Evolutionary conservation across 1,140 invertebrate species (phyloP).

Genomic region (Neodiprion pinetum): DNA sequence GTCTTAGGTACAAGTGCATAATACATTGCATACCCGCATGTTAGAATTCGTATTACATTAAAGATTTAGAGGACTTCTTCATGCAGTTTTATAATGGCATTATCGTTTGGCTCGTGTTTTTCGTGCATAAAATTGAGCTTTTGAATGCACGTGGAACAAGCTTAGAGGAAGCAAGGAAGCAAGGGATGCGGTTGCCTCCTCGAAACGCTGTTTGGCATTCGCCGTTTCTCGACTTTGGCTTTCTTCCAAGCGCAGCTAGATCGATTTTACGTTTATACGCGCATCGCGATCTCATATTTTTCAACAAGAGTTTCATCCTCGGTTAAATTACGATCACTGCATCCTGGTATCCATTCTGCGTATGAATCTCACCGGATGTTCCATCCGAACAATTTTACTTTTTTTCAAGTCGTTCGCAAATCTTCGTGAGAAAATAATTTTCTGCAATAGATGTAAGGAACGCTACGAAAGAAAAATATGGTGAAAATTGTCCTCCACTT

Average conservation of each 20-base stretch:
- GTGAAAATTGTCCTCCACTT: slow-evolving; percentile 6
- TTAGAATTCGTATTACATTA: not conserved
- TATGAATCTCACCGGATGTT: no score
- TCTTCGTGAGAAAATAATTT: no score
- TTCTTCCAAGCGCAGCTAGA: slow-evolving; percentile 45
- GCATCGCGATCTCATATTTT: slow-evolving; percentile 11
- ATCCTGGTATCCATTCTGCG: not conserved
- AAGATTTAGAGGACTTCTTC: not conserved
- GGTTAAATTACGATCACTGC: not conserved
- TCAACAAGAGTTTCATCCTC: not conserved
- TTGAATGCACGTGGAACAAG: slow-evolving; percentile 12
- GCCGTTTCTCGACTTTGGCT: slow-evolving; percentile 35
- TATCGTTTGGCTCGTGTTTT: not conserved
- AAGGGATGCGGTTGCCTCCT: slow-evolving; percentile 13
- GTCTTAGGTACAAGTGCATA: no score
- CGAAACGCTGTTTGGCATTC: slow-evolving; percentile 27
- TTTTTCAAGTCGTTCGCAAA: no score
- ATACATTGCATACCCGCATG: no score
- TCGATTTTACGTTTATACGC: slow-evolving; percentile 46
- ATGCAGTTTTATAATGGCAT: no score
- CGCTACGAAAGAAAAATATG: no score
- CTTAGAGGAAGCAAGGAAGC: slow-evolving; percentile 17
- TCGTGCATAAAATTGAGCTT: not conserved
- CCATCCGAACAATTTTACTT: no score
- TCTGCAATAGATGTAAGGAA: no score